Evolutionary conservation across 2,113 vertebrate genomes (phyloP).

Genomic region (Panthera tigris): DNA sequence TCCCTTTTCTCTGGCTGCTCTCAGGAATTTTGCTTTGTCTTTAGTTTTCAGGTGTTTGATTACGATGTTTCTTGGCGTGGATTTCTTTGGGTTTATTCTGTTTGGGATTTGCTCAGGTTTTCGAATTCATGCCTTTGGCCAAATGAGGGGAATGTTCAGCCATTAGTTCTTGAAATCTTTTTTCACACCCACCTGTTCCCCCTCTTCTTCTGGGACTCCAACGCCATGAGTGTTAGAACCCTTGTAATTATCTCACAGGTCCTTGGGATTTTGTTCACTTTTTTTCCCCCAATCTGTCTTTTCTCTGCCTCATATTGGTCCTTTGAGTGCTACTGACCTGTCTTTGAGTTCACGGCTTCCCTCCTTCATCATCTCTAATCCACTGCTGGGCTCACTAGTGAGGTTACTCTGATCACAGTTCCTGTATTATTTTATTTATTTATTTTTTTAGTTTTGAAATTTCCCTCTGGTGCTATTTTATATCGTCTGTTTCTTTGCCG

Average conservation of each 20-base stretch:
- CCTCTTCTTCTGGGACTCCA: neutral
- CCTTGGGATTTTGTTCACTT: neutral
- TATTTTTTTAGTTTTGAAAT: neutral
- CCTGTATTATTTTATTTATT: neutral
- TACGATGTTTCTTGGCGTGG: neutral
- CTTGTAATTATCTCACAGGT: fast-evolving
- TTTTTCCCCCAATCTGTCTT: fast-evolving
- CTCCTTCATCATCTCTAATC: neutral
- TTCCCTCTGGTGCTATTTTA: neutral
- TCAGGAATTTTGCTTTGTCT: neutral
- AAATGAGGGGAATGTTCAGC: neutral
- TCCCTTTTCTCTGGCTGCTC: neutral
- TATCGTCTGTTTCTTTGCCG: neutral
- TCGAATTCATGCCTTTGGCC: neutral
- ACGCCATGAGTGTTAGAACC: fast-evolving
- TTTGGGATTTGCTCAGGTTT: neutral
- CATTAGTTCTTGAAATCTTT: neutral
- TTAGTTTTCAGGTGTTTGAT: neutral
- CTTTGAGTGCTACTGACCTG: neutral
- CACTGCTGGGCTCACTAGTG: neutral
- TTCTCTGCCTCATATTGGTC: neutral
- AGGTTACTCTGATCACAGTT: neutral
- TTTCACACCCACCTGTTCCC: too few relatives aligned
- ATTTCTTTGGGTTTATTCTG: neutral
- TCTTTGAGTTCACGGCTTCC: neutral